Base-by-base conservation (phyloP, 2,113 vertebrate species). In the Chionodraco myersi region DNA sequence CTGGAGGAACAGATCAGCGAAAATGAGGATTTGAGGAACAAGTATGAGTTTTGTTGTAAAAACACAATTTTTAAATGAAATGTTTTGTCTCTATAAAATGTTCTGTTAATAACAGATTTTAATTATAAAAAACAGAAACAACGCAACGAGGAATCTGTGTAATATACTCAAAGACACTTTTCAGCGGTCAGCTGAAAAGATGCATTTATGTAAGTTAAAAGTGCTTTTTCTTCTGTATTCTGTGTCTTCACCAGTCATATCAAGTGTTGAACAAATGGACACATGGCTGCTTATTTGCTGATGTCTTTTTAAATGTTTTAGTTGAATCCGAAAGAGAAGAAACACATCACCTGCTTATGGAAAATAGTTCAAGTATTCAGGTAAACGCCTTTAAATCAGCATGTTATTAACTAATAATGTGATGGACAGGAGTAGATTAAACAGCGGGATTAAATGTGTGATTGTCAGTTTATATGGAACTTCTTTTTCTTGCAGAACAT, bases 241-340 rank as follows among this genome's bases (percentile, higher is more conserved):
- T 3, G 2, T 51, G 59, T 62, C 10, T 56, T 8, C 47, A 36
- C 2, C n/a, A 51, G 45, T 2, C 9, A 14, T 71, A 10, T 34
- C 63, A 15, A 0, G 3, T 60, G 14, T 49, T 15, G 7, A 65
- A 23, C 78, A 59, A 26, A 67, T 52, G 5, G 16, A 34, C 14
- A 23, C 3, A 77, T 65, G 77, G 12, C 1, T 84, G n/a, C 6
- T n/a, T 79, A 30, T 52, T 44, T 57, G 54, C 36, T 74, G 7
- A 30, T 1, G 0, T 26, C 0, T 59, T 16, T 75, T 48, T 74
- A 54, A 47, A 72, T 91, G 90, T 82, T 86, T 41, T 58, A 99
- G 98, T 96, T 96, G 96, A 98, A 91, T 92, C 92, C 70, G 97
- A 99, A 93, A 95, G 95, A 87, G 96, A 98, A 92, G 96, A 97